Conservation (phyloP, 1,140 invertebrate species). For the Armadillidium nasatum region DNA sequence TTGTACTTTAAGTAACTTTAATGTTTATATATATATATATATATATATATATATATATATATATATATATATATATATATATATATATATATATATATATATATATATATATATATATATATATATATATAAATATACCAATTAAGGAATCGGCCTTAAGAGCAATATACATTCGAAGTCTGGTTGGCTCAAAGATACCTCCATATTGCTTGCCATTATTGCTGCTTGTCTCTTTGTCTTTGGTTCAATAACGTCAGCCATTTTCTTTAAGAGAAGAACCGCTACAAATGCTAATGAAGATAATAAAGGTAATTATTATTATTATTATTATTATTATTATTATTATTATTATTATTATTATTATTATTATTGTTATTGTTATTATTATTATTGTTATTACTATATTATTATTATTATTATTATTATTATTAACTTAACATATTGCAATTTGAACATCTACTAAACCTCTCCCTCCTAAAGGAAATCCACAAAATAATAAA, state of each 20-base stretch:
- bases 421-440: too few relatives aligned
- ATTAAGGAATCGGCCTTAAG: not conserved
- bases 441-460: too few relatives aligned
- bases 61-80: slow-evolving; percentile 6
- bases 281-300: not conserved
- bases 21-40: too few relatives aligned
- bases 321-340: too few relatives aligned
- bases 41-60: too few relatives aligned
- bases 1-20: too few relatives aligned
- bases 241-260: not conserved
- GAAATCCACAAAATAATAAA: too few relatives aligned
- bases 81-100: slow-evolving; percentile 6
- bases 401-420: too few relatives aligned
- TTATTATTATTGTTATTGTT: too few relatives aligned
- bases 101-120: slow-evolving; percentile 6
- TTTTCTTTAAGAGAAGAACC: not conserved
- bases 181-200: not conserved
- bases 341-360: too few relatives aligned
- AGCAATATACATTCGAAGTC: not conserved
- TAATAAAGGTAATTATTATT: not conserved
- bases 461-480: too few relatives aligned
- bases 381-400: too few relatives aligned
- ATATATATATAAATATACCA: slow-evolving; percentile 6
- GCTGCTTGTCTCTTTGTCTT: not conserved
- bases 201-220: not conserved